Base-by-base conservation (phyloP, 2,113 vertebrate genomes). In the Mobula birostris region DNA sequence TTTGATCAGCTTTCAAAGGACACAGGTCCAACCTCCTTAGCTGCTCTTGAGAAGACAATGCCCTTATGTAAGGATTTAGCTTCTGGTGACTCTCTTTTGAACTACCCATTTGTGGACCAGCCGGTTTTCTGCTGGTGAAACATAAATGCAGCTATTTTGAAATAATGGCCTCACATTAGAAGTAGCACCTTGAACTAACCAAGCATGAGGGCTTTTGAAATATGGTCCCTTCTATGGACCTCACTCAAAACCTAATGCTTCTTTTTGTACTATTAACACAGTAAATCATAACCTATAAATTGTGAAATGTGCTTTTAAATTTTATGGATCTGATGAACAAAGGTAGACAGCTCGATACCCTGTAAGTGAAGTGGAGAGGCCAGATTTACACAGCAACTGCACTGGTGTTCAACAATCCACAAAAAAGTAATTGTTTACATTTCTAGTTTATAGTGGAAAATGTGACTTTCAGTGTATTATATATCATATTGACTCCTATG, bases 371-470 rank as follows among this genome's bases (percentile, higher is more conserved):
- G 32, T 48, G 8, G 19, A 36, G 6, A 19, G 87, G 36, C 61
- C 21, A 7, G 61, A 68, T 90, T 90, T 90, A 90, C 87, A 36
- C 21, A 32, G 17, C 19, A 93, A 48, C 1, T 29, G 14, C 2
- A 29, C 0, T 90, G 29, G n/a, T 63, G 27, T 63, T 68, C 15
- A 19, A 29, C 29, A 90, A 68, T 17, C 29, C 61, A 58, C 14
- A 29, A 90, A n/a, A 90, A 90, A 19, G 5, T 32, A 27, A 68
- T 12, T 74, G 90, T 93, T 93, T 93, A 74, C 19, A 40, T 19
- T 72, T 92, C 21, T 93, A 74, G 48, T 93, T 93, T 74, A 93
- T 40, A 6, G 24, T 40, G 90, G 66, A 93, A 93, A 93, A 92
- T 32, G 36, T 48, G 72, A 72, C 72, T 72, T 92, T 19, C n/a